A percentile compares a stretch with the other conserved stretches of the same genome.
phyloP scores from a whole-genome alignment of 2,113 vertebrate genomes.

The Planiliza haematocheilus region DNA sequence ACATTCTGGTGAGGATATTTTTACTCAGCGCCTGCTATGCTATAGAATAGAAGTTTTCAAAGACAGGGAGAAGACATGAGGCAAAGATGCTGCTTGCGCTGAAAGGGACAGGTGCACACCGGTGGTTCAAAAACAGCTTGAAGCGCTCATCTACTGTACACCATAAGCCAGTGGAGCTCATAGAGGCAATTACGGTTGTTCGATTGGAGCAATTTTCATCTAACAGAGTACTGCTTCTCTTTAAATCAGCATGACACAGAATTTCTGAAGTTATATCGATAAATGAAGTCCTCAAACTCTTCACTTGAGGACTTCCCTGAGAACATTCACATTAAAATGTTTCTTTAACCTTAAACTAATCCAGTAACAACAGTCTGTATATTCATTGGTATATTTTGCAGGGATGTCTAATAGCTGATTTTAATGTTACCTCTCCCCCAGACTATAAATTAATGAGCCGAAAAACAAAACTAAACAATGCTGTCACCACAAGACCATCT shows the following conservation, averaged over 20 bases:
- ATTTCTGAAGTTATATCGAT: too few relatives aligned
- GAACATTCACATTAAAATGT: not conserved
- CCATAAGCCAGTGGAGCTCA: too few relatives aligned
- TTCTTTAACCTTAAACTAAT: not conserved
- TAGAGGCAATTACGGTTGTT: not conserved
- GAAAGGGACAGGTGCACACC: slow-evolving; percentile 2
- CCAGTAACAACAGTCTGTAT: not conserved
- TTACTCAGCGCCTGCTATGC: slow-evolving; percentile 21
- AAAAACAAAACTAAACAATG: too few relatives aligned
- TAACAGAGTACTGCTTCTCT: too few relatives aligned
- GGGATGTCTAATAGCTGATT: too few relatives aligned
- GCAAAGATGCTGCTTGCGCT: not conserved
- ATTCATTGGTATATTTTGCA: too few relatives aligned
- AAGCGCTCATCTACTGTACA: not conserved
- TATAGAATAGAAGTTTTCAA: not conserved
- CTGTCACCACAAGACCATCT: too few relatives aligned
- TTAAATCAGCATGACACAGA: not conserved
- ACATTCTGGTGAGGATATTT: slow-evolving; percentile 58
- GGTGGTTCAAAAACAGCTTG: not conserved
- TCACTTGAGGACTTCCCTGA: not conserved
- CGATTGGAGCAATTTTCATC: too few relatives aligned
- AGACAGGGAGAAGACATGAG: not conserved
- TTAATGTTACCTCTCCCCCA: too few relatives aligned
- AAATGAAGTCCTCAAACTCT: too few relatives aligned
- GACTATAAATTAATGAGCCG: too few relatives aligned